These are phyloP conservation scores for Phthorimaea operculella DNA, from an alignment of 1,140 invertebrate species.

Conservation along the genomic window DNA sequence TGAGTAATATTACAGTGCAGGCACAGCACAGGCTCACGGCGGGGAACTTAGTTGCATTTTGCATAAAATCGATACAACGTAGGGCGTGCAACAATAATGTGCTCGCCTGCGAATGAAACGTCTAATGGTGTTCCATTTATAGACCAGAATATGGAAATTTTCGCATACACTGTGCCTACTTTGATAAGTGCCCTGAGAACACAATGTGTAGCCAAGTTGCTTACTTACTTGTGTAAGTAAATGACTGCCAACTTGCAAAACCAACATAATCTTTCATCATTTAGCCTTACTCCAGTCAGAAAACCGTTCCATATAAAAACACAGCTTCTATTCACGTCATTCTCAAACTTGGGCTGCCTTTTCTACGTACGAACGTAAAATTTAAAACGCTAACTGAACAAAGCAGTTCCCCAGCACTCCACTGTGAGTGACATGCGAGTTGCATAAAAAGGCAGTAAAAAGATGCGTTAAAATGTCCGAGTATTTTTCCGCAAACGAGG, in stretches of 20 bases:
- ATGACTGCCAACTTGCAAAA: too few relatives aligned
- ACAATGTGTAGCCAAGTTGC: too few relatives aligned
- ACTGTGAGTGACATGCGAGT: neutral
- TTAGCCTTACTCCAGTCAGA: too few relatives aligned
- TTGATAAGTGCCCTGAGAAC: too few relatives aligned
- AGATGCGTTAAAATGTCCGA: neutral
- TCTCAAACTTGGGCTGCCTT: too few relatives aligned
- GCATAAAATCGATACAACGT: slow-evolving; percentile 45
- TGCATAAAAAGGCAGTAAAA: slow-evolving; percentile 2
- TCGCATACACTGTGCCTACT: too few relatives aligned
- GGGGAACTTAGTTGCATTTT: slow-evolving; percentile 50
- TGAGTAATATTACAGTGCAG: slow-evolving; percentile 36
- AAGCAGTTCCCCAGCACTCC: neutral
- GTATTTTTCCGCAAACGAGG: neutral
- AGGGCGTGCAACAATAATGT: slow-evolving; percentile 1
- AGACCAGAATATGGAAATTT: too few relatives aligned
- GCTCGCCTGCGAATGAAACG: neutral
- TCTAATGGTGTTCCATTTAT: too few relatives aligned
- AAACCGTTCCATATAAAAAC: too few relatives aligned
- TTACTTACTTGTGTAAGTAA: too few relatives aligned
- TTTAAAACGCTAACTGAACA: neutral
- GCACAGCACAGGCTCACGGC: slow-evolving; percentile 19
- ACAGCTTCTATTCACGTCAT: too few relatives aligned
- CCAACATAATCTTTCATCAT: too few relatives aligned
- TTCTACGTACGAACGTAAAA: neutral